Percentiles rank a stretch among this genome's conserved stretches.
Evolutionary conservation across 2,888 invertebrate species (phyloP).

Genomic region (Chalcis sispes): DNA sequence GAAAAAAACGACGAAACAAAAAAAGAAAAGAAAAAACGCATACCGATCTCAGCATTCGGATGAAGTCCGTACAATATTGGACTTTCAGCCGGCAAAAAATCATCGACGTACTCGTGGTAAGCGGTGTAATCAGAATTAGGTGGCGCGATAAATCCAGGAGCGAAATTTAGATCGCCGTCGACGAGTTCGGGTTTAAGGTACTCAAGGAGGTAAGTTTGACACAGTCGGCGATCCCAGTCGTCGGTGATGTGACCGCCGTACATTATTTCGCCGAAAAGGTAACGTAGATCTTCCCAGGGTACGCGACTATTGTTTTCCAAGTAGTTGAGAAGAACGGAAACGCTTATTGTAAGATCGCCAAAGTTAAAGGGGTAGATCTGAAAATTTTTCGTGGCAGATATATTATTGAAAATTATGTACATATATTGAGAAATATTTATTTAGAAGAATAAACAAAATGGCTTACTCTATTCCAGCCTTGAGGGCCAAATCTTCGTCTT

Average conservation of each 20-base stretch:
- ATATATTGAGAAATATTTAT: background rate
- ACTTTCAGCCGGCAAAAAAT: constrained; percentile 90
- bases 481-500: constrained; percentile 94
- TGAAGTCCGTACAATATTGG: constrained; percentile 94
- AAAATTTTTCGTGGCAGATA: background rate
- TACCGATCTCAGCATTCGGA: constrained; percentile 95
- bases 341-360: constrained; percentile 94
- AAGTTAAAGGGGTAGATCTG: constrained; percentile 85
- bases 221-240: constrained; percentile 94
- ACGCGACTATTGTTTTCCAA: constrained; percentile 91
- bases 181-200: constrained; percentile 92
- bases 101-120: constrained; percentile 93
- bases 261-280: constrained; percentile 98
- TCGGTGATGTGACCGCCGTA: constrained; percentile 98
- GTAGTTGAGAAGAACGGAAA: constrained; percentile 93
- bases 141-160: constrained; percentile 91
- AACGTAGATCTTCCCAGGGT: constrained; percentile 96
- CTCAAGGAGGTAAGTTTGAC: constrained; percentile 89
- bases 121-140: constrained; percentile 91
- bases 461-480: constrained; percentile 89
- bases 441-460: background rate
- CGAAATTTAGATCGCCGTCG: constrained; percentile 89
- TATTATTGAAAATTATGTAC: background rate
- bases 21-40: constrained; percentile 19
- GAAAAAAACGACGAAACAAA: background rate